These are phyloP conservation scores for Pedetes capensis DNA, from an alignment of 2,113 vertebrate species.

Conservation along the genomic window DNA sequence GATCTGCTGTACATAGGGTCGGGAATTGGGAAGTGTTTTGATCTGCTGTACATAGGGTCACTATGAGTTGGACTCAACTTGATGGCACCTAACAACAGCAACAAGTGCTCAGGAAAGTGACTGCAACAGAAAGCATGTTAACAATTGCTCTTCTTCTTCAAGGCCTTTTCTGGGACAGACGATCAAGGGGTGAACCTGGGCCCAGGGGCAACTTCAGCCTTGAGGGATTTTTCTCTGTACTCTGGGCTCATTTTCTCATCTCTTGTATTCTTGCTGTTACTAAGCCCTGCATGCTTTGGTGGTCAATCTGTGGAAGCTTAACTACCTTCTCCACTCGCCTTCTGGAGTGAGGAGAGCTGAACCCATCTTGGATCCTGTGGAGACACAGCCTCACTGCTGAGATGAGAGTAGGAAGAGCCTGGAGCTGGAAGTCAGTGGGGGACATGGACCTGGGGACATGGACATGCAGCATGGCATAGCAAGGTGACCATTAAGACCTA, in stretches of 20 bases:
- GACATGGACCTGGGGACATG: background rate
- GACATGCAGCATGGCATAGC: background rate
- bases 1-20: too few relatives aligned
- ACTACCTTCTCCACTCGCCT: too few relatives aligned
- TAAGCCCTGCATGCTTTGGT: background rate
- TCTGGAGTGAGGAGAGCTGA: background rate
- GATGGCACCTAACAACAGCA: too few relatives aligned
- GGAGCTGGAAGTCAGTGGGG: background rate
- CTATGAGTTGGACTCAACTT: too few relatives aligned
- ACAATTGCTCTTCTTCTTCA: background rate
- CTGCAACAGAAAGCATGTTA: rapidly evolving
- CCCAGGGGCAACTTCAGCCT: rapidly evolving
- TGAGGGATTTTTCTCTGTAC: rapidly evolving
- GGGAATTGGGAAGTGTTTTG: too few relatives aligned
- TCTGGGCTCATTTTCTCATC: rapidly evolving
- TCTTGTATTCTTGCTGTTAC: background rate
- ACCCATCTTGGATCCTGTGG: background rate
- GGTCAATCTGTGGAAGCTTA: background rate
- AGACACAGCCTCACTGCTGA: background rate
- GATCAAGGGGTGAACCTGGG: background rate
- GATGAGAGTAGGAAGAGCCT: background rate
- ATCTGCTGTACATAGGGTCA: too few relatives aligned
- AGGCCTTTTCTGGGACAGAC: background rate
- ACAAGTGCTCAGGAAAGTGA: background rate
- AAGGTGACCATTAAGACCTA: background rate